Conservation (phyloP, 2,888 invertebrate genomes). For the Electrophaes corylata region DNA sequence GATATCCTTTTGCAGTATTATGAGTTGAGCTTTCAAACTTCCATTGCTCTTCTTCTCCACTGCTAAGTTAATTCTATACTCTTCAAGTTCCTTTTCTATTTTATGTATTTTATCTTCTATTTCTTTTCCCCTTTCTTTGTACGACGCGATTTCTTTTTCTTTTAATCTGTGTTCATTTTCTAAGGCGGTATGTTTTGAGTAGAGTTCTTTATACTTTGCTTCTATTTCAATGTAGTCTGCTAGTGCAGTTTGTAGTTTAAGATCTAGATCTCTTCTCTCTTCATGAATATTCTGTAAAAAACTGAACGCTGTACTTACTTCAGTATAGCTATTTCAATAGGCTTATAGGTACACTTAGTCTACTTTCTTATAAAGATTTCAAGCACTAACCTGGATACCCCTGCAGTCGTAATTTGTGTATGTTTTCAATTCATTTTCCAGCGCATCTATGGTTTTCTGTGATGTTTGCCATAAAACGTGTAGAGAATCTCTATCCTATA, state of each 20-base stretch:
- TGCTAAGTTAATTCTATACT: constrained; percentile 63
- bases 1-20: constrained; percentile 63
- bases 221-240: constrained; percentile 81
- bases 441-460: constrained; percentile 85
- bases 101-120: constrained; percentile 57
- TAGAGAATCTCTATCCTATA: constrained; percentile 87
- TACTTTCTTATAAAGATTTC: neutral
- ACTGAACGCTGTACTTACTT: neutral
- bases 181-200: constrained; percentile 47
- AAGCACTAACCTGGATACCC: constrained; percentile 55
- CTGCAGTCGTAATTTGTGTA: constrained; percentile 73
- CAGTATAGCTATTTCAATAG: neutral
- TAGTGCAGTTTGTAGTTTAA: constrained; percentile 79
- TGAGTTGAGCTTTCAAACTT: constrained; percentile 60
- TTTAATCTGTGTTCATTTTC: constrained; percentile 62
- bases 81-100: constrained; percentile 57
- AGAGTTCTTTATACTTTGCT: constrained; percentile 64
- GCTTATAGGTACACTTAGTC: no score
- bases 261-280: constrained; percentile 82
- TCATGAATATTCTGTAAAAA: constrained; percentile 64
- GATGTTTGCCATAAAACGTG: constrained; percentile 87
- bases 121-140: constrained; percentile 69
- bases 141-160: constrained; percentile 73
- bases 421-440: constrained; percentile 87
- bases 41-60: constrained; percentile 66